Evolutionary conservation across 2,888 invertebrate species (phyloP).

Genomic region (Acanthoscelides obtectus): DNA sequence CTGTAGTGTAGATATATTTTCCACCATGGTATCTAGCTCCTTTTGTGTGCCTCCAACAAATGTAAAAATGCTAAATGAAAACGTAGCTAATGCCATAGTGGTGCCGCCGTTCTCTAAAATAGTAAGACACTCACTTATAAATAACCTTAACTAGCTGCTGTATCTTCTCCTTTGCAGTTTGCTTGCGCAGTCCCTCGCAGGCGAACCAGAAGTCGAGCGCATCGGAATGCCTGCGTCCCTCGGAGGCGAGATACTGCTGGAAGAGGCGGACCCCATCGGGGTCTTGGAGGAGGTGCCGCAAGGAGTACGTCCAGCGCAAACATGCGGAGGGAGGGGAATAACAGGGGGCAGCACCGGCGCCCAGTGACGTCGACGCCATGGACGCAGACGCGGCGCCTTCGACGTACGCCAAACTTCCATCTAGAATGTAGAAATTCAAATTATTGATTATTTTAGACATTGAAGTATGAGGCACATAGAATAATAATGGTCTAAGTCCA

Average conservation of each 20-base stretch:
- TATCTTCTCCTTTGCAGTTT: constrained; percentile 66
- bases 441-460: no score
- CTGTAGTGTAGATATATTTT: no score
- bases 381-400: constrained; percentile 40
- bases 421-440: neutral
- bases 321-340: constrained; percentile 59
- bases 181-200: constrained; percentile 80
- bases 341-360: constrained; percentile 1
- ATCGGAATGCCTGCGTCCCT: constrained; percentile 73
- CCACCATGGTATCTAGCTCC: no score
- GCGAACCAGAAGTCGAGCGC: constrained; percentile 92
- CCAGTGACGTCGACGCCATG: constrained; percentile 10
- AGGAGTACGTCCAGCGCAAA: constrained; percentile 83
- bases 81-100: no score
- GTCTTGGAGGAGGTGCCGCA: constrained; percentile 82
- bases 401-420: constrained; percentile 31
- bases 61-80: no score
- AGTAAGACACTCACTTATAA: constrained; percentile 64
- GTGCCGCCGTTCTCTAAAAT: no score
- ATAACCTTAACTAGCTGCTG: constrained; percentile 77
- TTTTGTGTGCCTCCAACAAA: no score
- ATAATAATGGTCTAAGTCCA: no score
- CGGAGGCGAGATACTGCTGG: constrained; percentile 74
- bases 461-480: no score
- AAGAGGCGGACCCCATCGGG: constrained; percentile 86